A percentile compares a stretch with the other conserved stretches of the same genome.
Evolutionary conservation across 2,797 vertebrate species (phyloP).

Genomic region (Rhabdophis nuchalis): DNA sequence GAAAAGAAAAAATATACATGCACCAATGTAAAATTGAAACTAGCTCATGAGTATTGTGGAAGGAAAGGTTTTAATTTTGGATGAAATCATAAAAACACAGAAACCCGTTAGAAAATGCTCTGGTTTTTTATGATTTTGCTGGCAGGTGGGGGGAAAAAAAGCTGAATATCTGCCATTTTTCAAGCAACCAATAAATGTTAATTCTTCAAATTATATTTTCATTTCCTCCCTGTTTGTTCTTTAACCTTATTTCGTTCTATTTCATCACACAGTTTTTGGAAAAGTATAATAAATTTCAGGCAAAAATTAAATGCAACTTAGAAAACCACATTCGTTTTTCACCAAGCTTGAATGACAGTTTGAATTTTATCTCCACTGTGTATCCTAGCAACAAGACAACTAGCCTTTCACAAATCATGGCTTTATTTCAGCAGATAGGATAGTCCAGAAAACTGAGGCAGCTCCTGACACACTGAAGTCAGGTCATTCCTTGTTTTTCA

Average conservation of each 20-base stretch:
- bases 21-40: conserved; percentile 6
- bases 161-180: conserved; percentile 30
- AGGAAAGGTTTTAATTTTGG: conserved; percentile 20
- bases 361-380: neutral
- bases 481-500: neutral
- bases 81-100: conserved; percentile 38
- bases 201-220: conserved; percentile 9
- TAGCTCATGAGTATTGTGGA: neutral
- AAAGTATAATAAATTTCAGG: neutral
- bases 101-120: conserved; percentile 39
- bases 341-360: conserved; percentile 25
- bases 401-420: conserved; percentile 11
- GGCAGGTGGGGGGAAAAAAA: conserved; percentile 32
- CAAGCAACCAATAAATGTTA: conserved; percentile 24
- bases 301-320: conserved; percentile 11
- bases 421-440: neutral
- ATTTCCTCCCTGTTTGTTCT: neutral
- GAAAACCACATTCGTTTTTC: conserved; percentile 5
- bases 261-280: neutral
- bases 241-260: neutral
- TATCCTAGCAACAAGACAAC: conserved; percentile 38
- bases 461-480: neutral
- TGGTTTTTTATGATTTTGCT: conserved; percentile 42
- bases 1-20: neutral
- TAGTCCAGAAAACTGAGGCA: neutral